Percentiles rank a stretch among this genome's conserved stretches.
phyloP scores from a whole-genome alignment of 2,888 invertebrate species.

The Ormyrus nitidulus region DNA sequence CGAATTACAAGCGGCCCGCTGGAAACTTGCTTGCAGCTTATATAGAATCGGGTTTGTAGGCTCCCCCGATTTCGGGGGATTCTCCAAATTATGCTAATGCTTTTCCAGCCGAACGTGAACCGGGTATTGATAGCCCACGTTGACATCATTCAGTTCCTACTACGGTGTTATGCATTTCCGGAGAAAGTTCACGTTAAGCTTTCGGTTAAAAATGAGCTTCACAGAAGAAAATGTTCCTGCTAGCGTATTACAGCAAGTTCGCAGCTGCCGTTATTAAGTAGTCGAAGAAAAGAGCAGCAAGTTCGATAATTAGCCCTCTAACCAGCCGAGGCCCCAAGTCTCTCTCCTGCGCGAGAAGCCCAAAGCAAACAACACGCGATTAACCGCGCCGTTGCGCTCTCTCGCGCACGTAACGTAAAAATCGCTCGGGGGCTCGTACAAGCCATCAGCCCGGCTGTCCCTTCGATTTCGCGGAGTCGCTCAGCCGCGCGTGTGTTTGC shows the following conservation, averaged over 20 bases:
- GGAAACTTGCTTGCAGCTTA: neutral
- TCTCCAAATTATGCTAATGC: constrained; percentile 35
- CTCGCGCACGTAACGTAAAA: neutral
- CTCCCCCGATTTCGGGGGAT: constrained; percentile 15
- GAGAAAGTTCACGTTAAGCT: too few relatives aligned
- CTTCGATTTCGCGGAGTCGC: constrained; percentile 12
- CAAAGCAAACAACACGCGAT: constrained; percentile 5
- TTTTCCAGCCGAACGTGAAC: neutral
- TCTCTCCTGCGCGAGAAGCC: too few relatives aligned
- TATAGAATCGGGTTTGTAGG: neutral
- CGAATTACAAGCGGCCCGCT: neutral
- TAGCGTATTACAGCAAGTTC: too few relatives aligned
- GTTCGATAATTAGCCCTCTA: too few relatives aligned
- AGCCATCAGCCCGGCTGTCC: constrained; percentile 12
- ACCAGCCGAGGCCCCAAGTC: too few relatives aligned
- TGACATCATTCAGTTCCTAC: neutral
- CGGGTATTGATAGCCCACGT: constrained; percentile 8
- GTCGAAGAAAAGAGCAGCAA: too few relatives aligned
- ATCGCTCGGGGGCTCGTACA: neutral
- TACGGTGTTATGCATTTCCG: too few relatives aligned
- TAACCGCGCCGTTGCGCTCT: neutral
- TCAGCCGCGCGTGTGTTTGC: constrained; percentile 5
- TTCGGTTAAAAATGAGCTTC: too few relatives aligned
- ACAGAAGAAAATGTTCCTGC: too few relatives aligned
- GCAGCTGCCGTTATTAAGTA: too few relatives aligned